These are phyloP conservation scores for Neuroscelio doddi DNA, from an alignment of 2,888 invertebrate species.

Conservation along the genomic window DNA sequence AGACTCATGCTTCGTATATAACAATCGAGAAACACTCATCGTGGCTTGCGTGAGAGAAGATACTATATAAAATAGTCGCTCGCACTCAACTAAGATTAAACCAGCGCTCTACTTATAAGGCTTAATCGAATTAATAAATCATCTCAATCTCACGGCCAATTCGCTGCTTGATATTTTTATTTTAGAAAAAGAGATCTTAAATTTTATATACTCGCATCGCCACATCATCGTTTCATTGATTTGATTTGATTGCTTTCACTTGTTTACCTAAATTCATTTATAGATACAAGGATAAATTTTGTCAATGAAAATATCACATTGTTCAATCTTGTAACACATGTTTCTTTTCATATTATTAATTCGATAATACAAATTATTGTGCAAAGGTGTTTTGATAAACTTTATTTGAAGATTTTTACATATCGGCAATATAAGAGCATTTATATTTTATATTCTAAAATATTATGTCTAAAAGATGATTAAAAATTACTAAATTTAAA, in stretches of 20 bases:
- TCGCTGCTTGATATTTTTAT: constrained; percentile 64
- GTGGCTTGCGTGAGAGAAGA: constrained; percentile 60
- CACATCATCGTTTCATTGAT: neutral
- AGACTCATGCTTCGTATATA: constrained; percentile 35
- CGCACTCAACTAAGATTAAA: constrained; percentile 63
- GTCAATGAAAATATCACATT: no score
- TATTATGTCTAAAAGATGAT: no score
- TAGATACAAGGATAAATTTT: no score
- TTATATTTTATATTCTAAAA: no score
- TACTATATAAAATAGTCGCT: constrained; percentile 62
- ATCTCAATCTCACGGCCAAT: constrained; percentile 55
- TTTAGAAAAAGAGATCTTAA: constrained; percentile 29
- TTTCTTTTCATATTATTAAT: no score
- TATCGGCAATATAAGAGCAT: no score
- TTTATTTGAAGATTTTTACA: no score
- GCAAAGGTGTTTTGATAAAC: no score
- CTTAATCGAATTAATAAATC: constrained; percentile 69
- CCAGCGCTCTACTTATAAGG: constrained; percentile 60
- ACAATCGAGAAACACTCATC: constrained; percentile 47
- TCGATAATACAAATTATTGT: no score
- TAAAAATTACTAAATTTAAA: no score
- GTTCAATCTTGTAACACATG: no score
- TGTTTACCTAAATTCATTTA: no score
- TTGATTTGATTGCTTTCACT: neutral
- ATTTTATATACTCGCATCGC: neutral